phyloP scores from a whole-genome alignment of 2,888 invertebrate genomes.

The Drosophila mulleri region DNA sequence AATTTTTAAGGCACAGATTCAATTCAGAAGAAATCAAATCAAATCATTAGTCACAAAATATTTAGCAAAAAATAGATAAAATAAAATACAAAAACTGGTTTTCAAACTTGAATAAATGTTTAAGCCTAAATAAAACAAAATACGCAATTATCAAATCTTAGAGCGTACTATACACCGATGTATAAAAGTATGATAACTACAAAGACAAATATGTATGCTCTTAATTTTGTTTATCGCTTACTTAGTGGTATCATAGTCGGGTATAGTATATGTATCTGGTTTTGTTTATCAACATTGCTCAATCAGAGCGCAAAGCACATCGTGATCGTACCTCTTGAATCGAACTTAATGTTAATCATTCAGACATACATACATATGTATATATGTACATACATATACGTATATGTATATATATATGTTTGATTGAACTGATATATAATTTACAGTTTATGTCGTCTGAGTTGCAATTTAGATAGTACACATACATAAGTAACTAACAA shows the following conservation, averaged over 20 bases:
- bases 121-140: background rate
- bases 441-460: slow-evolving; percentile 2
- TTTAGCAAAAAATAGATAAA: no score
- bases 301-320: slow-evolving; percentile 40
- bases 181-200: background rate
- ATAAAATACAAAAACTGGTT: background rate
- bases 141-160: background rate
- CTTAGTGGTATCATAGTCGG: background rate
- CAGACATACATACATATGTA: slow-evolving; percentile 1
- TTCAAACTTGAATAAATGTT: background rate
- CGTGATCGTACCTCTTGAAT: slow-evolving; percentile 64
- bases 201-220: background rate
- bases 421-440: background rate
- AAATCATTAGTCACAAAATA: background rate
- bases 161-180: no score
- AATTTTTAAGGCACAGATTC: background rate
- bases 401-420: background rate
- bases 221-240: background rate
- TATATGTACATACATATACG: slow-evolving; percentile 6
- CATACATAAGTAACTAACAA: slow-evolving; percentile 28
- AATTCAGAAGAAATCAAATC: background rate
- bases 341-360: slow-evolving; percentile 38
- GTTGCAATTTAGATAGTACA: slow-evolving; percentile 22
- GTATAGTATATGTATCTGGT: background rate
- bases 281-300: slow-evolving; percentile 45